These are phyloP conservation scores for Babyrousa celebensis DNA, from an alignment of 2,797 vertebrate species.

Conservation along the genomic window DNA sequence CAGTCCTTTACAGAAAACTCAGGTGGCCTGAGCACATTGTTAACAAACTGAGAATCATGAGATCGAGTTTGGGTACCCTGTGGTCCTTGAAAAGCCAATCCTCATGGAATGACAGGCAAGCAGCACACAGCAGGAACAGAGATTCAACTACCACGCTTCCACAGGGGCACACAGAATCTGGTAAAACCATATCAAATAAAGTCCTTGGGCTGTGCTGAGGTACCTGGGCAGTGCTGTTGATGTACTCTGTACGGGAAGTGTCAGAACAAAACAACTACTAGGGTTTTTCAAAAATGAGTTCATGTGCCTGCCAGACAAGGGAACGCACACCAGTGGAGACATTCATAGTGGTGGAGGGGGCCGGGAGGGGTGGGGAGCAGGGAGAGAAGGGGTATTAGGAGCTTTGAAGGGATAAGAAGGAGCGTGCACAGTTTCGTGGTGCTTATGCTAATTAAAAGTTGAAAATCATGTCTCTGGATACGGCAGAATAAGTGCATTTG, in stretches of 20 bases:
- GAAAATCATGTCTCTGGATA: background rate
- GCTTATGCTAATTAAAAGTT: background rate
- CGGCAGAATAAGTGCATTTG: background rate
- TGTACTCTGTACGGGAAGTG: constrained; percentile 78
- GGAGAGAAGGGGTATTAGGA: no score
- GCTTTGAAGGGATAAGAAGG: background rate
- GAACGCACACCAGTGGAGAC: background rate
- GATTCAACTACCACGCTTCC: constrained; percentile 88
- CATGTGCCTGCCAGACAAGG: background rate
- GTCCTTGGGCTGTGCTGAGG: constrained; percentile 64
- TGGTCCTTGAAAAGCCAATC: constrained; percentile 76
- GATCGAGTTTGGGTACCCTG: constrained; percentile 86
- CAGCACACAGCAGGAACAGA: constrained; percentile 86
- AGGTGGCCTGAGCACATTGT: constrained; percentile 84
- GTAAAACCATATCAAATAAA: constrained; percentile 89
- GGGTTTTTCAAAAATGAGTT: constrained; percentile 38
- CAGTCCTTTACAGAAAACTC: constrained; percentile 83
- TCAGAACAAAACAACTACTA: constrained; percentile 57
- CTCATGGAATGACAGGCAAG: constrained; percentile 82
- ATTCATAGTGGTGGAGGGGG: background rate
- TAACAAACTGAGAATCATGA: constrained; percentile 87
- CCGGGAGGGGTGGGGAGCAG: no score
- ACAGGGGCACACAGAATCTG: constrained; percentile 85
- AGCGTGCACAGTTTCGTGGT: background rate
- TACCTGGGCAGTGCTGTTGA: constrained; percentile 75